These are phyloP conservation scores for Orchesellides sinensis DNA, from an alignment of 2,888 invertebrate genomes.

Conservation along the genomic window DNA sequence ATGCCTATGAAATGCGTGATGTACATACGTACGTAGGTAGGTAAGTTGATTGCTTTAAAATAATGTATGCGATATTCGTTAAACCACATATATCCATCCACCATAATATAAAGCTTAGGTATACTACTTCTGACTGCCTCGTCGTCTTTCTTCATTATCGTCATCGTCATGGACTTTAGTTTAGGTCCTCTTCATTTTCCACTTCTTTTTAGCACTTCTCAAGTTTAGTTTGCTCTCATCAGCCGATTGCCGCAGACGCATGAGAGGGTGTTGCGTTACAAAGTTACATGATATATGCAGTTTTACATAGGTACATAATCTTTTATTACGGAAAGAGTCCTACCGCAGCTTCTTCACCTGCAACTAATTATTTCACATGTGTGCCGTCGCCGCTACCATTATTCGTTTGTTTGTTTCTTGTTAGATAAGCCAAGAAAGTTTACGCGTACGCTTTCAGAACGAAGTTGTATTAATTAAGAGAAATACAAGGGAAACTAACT, in stretches of 20 bases:
- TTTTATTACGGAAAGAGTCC: not conserved
- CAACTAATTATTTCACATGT: not conserved
- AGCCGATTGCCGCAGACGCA: slow-evolving; percentile 38
- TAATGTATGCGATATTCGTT: no score
- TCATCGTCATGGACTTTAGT: slow-evolving; percentile 15
- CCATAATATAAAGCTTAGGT: not conserved
- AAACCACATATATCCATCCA: not conserved
- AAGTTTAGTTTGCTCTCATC: slow-evolving; percentile 58
- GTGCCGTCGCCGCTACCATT: not conserved
- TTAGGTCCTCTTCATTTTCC: slow-evolving; percentile 44
- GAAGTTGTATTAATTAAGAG: no score
- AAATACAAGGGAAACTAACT: no score
- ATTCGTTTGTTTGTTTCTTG: not conserved
- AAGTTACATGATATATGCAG: not conserved
- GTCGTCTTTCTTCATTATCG: slow-evolving; percentile 15
- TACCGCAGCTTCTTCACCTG: not conserved
- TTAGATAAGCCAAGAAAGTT: not conserved
- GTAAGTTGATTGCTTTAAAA: no score
- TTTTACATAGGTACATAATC: not conserved
- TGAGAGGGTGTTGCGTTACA: not conserved
- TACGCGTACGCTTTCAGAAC: not conserved
- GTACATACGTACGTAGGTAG: no score
- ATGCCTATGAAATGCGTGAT: no score
- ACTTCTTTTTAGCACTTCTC: slow-evolving; percentile 38
- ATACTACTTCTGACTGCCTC: slow-evolving; percentile 4